Base-by-base conservation (phyloP, 1,140 invertebrate genomes). In the Achroia grisella region DNA sequence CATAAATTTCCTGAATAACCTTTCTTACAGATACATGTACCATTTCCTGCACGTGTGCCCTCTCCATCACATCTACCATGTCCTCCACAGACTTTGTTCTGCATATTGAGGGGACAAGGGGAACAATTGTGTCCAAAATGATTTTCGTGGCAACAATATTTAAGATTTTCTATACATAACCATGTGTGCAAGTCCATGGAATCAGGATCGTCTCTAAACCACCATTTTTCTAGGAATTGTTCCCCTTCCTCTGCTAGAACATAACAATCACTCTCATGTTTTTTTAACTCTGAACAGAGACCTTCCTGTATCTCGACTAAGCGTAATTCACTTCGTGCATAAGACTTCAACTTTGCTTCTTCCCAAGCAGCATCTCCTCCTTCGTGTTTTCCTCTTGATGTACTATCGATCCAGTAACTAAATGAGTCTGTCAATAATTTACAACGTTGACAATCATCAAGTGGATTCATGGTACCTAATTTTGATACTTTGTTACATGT, bases 281-380 rank as follows among this genome's bases (percentile, higher is more conserved):
- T 60, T 39, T 71, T 78, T 53, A 82, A 29, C 46, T 85, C 81
- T 71, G 81, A 80, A 85, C 96, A 97, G 1, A 97, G 71, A 23
- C 88, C 85, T 84, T 98, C 97, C 82, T 97, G 93, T 49, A 99
- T 96, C 87, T 99, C 98, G 8, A 96, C 92, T 37, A 99, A 87
- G 48, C 97, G 88, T 28, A 93, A 91, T 89, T 99, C 97, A 87
- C 97, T 98, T 35, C 88, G 93, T 37, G 93, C 89, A 85, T 98
- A 99, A 23, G 91, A 91, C 53, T 93, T 92, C 56, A 97, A 86
- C 64, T 96, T 97, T 48, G 95, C 91, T 86, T 98, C 96, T 83
- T 99, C 98, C 97, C 97, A 99, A 36, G 94, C 96, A 8, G 95
- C 94, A 84, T 99, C 97, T 9, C 98, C 98, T 36, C 98, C 98